Evolutionary conservation across 2,888 invertebrate species (phyloP).

Genomic region (Hirtodrosophila alboralis): DNA sequence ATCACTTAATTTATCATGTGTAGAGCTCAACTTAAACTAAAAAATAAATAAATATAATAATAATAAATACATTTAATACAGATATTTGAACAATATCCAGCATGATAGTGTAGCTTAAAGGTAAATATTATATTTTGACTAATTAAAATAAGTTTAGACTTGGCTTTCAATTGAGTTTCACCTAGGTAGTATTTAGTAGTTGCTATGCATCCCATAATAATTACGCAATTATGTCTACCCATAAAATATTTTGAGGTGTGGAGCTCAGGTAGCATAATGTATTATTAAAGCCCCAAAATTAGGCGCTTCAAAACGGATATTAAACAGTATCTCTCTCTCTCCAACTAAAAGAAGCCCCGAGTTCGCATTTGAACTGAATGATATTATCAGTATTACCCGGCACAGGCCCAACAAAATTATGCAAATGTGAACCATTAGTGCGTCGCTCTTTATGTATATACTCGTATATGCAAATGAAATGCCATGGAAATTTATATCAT

Average conservation of each 20-base stretch:
- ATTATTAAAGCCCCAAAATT: constrained; percentile 26
- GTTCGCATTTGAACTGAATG: constrained; percentile 12
- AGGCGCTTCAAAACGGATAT: constrained; percentile 1
- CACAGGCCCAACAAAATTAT: constrained; percentile 37
- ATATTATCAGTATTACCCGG: constrained; percentile 7
- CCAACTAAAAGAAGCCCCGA: constrained; percentile 10
- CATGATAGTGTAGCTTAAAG: no score
- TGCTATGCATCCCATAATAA: constrained; percentile 21
- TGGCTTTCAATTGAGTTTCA: no score
- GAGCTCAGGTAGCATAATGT: constrained; percentile 19
- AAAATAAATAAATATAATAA: no score
- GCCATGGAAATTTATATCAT: constrained; percentile 47
- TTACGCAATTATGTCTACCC: constrained; percentile 32
- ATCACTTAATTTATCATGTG: no score
- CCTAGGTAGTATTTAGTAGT: no score
- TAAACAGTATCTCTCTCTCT: constrained; percentile 31
- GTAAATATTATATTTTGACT: no score
- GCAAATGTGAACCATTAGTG: constrained; percentile 51
- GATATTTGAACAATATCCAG: no score
- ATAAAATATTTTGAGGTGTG: background rate
- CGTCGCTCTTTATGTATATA: constrained; percentile 43
- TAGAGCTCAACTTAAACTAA: no score
- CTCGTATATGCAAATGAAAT: constrained; percentile 59
- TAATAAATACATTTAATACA: no score
- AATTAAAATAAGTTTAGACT: no score